Percentiles rank a stretch among this genome's conserved stretches.
Conservation (phyloP, 2,797 vertebrate genomes). For the Falco berigora region DNA sequence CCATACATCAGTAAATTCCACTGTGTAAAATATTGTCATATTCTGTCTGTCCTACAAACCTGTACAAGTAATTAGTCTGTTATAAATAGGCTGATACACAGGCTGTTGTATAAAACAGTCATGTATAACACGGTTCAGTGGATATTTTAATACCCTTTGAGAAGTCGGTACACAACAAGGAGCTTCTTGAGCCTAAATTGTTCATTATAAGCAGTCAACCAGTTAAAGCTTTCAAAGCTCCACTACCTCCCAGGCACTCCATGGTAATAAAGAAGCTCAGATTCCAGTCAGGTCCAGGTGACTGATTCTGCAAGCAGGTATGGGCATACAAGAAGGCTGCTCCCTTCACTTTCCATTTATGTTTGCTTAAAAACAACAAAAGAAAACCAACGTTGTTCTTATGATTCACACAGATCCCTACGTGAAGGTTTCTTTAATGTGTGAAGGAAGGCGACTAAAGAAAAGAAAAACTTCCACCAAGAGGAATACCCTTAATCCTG, state of each 20-base stretch:
- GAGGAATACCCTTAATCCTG: constrained; percentile 94
- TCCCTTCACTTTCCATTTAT: not conserved
- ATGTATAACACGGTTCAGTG: not conserved
- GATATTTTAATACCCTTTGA: constrained; percentile 34
- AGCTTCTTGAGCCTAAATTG: constrained; percentile 44
- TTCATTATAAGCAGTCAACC: not conserved
- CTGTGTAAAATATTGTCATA: not conserved
- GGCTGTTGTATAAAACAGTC: not conserved
- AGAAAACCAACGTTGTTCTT: constrained; percentile 10
- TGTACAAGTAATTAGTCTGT: constrained; percentile 4
- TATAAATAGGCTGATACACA: constrained; percentile 9
- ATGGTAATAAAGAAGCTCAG: not conserved
- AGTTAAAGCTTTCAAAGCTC: constrained; percentile 21
- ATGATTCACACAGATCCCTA: constrained; percentile 85
- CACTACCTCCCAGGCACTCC: not conserved
- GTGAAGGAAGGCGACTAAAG: constrained; percentile 92
- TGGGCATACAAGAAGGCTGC: not conserved
- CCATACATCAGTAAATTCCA: not conserved
- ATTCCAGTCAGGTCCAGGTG: not conserved
- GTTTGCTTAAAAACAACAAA: not conserved
- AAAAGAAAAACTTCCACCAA: constrained; percentile 99
- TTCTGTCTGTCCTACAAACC: not conserved
- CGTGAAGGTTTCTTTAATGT: constrained; percentile 98
- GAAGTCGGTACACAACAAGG: not conserved
- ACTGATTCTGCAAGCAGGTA: not conserved